Conservation (phyloP, 2,888 invertebrate species). For the Eretmocerus hayati region DNA sequence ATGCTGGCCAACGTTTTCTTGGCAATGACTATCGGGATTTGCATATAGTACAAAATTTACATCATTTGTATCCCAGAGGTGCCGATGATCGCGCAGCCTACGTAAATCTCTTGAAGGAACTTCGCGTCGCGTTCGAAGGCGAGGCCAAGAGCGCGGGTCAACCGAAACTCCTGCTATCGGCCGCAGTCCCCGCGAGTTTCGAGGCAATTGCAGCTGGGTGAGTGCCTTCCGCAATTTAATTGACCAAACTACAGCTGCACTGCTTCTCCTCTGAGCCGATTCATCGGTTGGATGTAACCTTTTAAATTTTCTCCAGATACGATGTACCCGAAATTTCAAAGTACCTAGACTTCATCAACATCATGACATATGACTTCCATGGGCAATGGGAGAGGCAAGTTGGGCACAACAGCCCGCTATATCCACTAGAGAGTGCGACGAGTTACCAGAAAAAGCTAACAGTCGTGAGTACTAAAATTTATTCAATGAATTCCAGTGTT, state of each 20-base stretch:
- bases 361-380: slow-evolving; percentile 94
- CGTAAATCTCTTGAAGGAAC: slow-evolving; percentile 75
- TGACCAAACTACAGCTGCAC: background rate
- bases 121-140: slow-evolving; percentile 86
- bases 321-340: slow-evolving; percentile 91
- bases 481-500: no score
- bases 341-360: slow-evolving; percentile 87
- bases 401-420: slow-evolving; percentile 87
- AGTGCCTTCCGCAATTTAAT: slow-evolving; percentile 15
- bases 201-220: slow-evolving; percentile 87
- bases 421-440: slow-evolving; percentile 80
- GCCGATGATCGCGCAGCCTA: slow-evolving; percentile 80
- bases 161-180: slow-evolving; percentile 70
- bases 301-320: slow-evolving; percentile 48
- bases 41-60: background rate
- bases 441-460: slow-evolving; percentile 90
- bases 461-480: no score
- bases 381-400: slow-evolving; percentile 92
- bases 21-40: no score
- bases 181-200: slow-evolving; percentile 88
- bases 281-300: background rate
- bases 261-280: background rate
- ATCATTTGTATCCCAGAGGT: slow-evolving; percentile 54
- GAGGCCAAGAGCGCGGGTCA: slow-evolving; percentile 84
- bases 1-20: no score